Evolutionary conservation across 2,888 invertebrate species (phyloP), one percentile per base, ranked within the genome.

Genomic region (Rotaria macrura): DNA sequence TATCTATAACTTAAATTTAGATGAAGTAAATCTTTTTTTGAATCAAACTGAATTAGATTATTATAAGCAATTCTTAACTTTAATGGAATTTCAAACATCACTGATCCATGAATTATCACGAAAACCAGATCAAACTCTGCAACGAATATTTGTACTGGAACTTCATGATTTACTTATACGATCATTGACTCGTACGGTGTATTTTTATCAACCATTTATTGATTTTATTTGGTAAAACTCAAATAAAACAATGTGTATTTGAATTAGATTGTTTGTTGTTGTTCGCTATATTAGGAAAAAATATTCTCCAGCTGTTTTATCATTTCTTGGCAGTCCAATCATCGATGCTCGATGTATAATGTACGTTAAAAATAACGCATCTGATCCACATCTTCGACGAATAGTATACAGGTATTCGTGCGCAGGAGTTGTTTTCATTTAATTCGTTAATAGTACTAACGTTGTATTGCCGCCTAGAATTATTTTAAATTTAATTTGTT

Each of bases 21-120:
- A 43, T 25, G 79, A 79, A 43, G 65, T 34, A 65, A 43, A 43
- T 43, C 0, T 79, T 12, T 14, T 43, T 23, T 43, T 79, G 0
- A 79, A 43, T 43, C 43, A 7, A 79, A 25, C 25, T 25, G 79
- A 79, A 43, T 20, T 79, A 38, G 79, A 79, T 43, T 79, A 79
- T 79, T 79, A 43, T 79, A 25, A 25, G n/a, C 43, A 40, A 43
- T 43, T 43, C 3, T 43, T 79, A n/a, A 43, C 43, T 20, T n/a
- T 79, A n/a, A 79, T 79, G 79, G 79, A 79, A 43, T 79, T n/a
- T 79, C 79, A 79, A 43, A 79, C 79, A 40, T 25, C 79, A 43
- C 43, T 79, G 12, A 34, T 79, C 4, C n/a, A 79, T 43, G 79
- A 79, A 79, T 43, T 79, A 79, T 79, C 79, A 43, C 25, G 79